A percentile compares a stretch with the other conserved stretches of the same genome.
Conservation (phyloP, 2,113 vertebrate species). For the Lucifuga dentata region DNA sequence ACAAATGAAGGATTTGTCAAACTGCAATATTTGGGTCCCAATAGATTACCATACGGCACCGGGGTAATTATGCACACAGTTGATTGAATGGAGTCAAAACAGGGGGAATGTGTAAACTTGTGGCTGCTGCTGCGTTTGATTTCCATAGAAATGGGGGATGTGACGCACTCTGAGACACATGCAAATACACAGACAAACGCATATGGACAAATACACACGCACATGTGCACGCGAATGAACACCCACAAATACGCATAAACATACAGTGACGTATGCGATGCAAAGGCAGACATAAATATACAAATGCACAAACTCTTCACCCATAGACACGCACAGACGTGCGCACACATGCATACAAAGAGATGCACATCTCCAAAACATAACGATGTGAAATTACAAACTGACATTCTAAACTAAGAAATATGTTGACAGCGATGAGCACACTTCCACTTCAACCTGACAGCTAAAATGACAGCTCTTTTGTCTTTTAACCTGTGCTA, state of each 20-base stretch:
- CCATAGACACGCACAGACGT: not conserved
- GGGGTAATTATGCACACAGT: constrained; percentile 85
- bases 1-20: constrained; percentile 88
- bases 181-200: constrained; percentile 47
- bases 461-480: constrained; percentile 3
- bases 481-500: constrained; percentile 27
- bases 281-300: constrained; percentile 25
- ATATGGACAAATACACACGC: constrained; percentile 26
- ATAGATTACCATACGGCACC: constrained; percentile 83
- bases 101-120: constrained; percentile 82
- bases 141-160: constrained; percentile 80
- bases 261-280: constrained; percentile 29
- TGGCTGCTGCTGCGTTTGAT: constrained; percentile 78
- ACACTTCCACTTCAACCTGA: not conserved
- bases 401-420: constrained; percentile 11
- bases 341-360: not conserved
- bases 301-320: constrained; percentile 44
- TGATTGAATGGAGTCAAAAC: constrained; percentile 86
- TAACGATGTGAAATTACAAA: too few relatives aligned
- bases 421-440: constrained; percentile 15
- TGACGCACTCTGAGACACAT: constrained; percentile 51
- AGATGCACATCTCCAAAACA: not conserved
- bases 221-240: constrained; percentile 27
- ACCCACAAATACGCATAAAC: constrained; percentile 17
- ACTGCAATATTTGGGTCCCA: constrained; percentile 86